Conservation (phyloP, 2,888 invertebrate species). For the Fissipunctia ypsillon region DNA sequence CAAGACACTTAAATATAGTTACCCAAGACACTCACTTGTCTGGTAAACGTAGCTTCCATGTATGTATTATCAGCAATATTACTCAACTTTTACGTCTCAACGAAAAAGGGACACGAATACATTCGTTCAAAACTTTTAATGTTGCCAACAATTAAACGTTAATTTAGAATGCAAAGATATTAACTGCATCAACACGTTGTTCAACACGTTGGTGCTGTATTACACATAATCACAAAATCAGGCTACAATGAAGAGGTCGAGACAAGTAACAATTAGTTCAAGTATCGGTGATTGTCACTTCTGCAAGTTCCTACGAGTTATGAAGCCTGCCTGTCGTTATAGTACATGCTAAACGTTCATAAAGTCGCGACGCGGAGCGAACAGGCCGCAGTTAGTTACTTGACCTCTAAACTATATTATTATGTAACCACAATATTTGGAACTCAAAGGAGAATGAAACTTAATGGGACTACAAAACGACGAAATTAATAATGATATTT, state of each 20-base stretch:
- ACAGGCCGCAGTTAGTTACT: background rate
- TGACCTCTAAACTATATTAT: background rate
- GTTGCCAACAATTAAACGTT: slow-evolving; percentile 1
- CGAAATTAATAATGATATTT: background rate
- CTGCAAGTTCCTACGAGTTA: slow-evolving; percentile 1
- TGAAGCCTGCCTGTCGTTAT: background rate
- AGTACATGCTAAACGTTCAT: slow-evolving; percentile 22
- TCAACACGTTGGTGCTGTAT: background rate
- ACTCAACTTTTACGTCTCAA: background rate
- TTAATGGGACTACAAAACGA: background rate
- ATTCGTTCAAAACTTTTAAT: background rate
- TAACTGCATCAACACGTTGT: too few relatives aligned
- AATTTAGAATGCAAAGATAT: background rate
- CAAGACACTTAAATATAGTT: background rate
- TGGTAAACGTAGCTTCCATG: background rate
- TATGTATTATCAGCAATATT: slow-evolving; percentile 11
- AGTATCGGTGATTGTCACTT: slow-evolving; percentile 19
- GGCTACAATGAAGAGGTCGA: background rate
- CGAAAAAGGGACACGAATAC: background rate
- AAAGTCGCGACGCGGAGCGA: background rate
- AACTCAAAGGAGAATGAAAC: too few relatives aligned
- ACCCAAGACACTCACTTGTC: background rate
- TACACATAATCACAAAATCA: background rate
- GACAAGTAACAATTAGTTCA: background rate
- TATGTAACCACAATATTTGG: background rate